Percentiles rank a stretch among this genome's conserved stretches.
Evolutionary conservation across 2,797 vertebrate species (phyloP).

Genomic region (Alcedo atthis): DNA sequence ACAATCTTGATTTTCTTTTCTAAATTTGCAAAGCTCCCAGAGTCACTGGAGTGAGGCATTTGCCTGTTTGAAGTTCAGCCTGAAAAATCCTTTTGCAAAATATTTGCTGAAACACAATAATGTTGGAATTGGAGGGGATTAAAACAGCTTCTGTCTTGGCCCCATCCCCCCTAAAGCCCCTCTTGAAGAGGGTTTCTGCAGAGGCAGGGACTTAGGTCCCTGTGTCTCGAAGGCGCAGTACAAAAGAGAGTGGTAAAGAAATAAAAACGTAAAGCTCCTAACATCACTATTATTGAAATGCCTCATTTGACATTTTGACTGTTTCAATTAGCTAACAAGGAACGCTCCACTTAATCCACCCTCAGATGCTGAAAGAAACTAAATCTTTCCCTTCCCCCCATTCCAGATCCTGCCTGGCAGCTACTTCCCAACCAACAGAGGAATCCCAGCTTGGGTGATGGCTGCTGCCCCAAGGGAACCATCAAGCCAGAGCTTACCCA

Average conservation of each 20-base stretch:
- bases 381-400: slow-evolving; percentile 41
- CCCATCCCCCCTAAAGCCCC: slow-evolving; percentile 16
- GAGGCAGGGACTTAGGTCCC: slow-evolving; percentile 23
- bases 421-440: neutral
- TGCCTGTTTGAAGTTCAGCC: slow-evolving; percentile 74
- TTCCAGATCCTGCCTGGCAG: neutral
- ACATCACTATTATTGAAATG: slow-evolving; percentile 60
- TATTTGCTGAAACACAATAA: slow-evolving; percentile 78
- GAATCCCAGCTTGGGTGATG: neutral
- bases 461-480: neutral
- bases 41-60: slow-evolving; percentile 62
- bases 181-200: slow-evolving; percentile 47
- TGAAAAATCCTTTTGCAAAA: slow-evolving; percentile 79
- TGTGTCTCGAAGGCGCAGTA: neutral
- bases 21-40: slow-evolving; percentile 65
- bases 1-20: slow-evolving; percentile 73
- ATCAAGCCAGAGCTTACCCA: neutral
- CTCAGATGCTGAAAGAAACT: slow-evolving; percentile 1
- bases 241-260: slow-evolving; percentile 19
- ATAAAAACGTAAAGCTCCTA: slow-evolving; percentile 39
- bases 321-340: slow-evolving; percentile 63
- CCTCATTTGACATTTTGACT: slow-evolving; percentile 69
- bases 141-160: slow-evolving; percentile 11
- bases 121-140: slow-evolving; percentile 63
- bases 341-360: slow-evolving; percentile 50